Conservation (phyloP, 1,140 invertebrate species). For the Lasioglossum albipes region DNA sequence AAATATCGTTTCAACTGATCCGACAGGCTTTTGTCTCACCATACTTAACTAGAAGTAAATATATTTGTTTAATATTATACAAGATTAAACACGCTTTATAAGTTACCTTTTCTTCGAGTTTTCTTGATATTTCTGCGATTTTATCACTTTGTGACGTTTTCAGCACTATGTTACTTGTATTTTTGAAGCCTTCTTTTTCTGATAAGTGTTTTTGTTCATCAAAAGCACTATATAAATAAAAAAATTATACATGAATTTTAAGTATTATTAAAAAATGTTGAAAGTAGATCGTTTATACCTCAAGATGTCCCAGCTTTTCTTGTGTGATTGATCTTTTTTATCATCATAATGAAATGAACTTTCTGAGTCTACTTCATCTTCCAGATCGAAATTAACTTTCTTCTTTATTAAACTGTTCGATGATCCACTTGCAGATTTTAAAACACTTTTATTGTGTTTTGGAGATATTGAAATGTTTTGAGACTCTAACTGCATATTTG, state of each 20-base stretch:
- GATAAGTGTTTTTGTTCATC: constrained; percentile 50
- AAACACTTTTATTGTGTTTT: constrained; percentile 79
- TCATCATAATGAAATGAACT: neutral
- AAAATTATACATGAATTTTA: constrained; percentile 27
- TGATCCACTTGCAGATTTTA: constrained; percentile 80
- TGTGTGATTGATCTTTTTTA: constrained; percentile 72
- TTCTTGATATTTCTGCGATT: constrained; percentile 71
- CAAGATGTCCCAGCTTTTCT: constrained; percentile 80
- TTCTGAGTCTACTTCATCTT: constrained; percentile 78
- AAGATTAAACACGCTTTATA: neutral
- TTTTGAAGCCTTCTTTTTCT: constrained; percentile 33
- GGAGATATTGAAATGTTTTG: constrained; percentile 48
- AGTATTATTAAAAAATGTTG: constrained; percentile 53
- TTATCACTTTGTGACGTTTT: constrained; percentile 71
- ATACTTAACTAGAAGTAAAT: constrained; percentile 65
- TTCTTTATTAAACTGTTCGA: constrained; percentile 81
- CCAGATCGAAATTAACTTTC: constrained; percentile 83
- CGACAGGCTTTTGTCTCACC: constrained; percentile 66
- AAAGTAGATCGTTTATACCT: constrained; percentile 76
- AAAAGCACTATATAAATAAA: constrained; percentile 53
- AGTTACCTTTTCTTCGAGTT: constrained; percentile 69
- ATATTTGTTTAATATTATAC: constrained; percentile 5
- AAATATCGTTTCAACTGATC: constrained; percentile 75
- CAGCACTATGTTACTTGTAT: constrained; percentile 61
- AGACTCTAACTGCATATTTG: constrained; percentile 9